Base-by-base conservation (phyloP, 2,113 vertebrate species). In the Tychaedon coryphoeus region DNA sequence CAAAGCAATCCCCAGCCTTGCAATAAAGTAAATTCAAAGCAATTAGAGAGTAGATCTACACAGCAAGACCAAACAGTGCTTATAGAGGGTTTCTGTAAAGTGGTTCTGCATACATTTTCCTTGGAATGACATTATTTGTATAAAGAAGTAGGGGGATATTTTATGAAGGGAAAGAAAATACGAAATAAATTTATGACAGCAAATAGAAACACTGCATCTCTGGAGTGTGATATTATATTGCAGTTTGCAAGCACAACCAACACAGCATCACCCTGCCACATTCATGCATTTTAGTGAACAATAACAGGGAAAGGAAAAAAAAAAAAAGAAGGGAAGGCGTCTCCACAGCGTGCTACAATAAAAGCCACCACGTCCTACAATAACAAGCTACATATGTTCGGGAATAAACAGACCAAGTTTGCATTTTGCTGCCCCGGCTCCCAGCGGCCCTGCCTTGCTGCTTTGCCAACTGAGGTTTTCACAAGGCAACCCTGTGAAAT, bases 21-120 rank as follows among this genome's bases (percentile, higher is more conserved):
- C 94, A 97, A 95, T 97, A 95, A 97, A 96, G 95, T 97, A 97
- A 97, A 97, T 97, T 97, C 97, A 97, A 97, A 96, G 95, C 96
- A 97, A 96, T 97, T 97, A 98, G 93, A 96, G 93, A 95, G 61
- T 88, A 90, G 95, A 96, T 91, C 91, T 96, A 94, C 92, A 84
- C 50, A 93, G 90, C 40, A 90, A 97, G 83, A 91, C 94, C 92
- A 95, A 97, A 96, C 94, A 82, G 76, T 88, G 45, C 95, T 97
- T 95, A 94, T 72, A 93, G 70, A 70, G 58, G 87, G 81, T 95
- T 96, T 92, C 90, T 47, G 80, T 79, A 89, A 97, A 97, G 96
- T 92, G 82, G 74, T 84, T 97, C 88, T 58, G 91, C 83, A 75
- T 92, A 75, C 82, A 87, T 96, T 94, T 97, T 97, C 95, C 94